phyloP scores from a whole-genome alignment of 2,113 vertebrate genomes.

The Siniperca knerii region DNA sequence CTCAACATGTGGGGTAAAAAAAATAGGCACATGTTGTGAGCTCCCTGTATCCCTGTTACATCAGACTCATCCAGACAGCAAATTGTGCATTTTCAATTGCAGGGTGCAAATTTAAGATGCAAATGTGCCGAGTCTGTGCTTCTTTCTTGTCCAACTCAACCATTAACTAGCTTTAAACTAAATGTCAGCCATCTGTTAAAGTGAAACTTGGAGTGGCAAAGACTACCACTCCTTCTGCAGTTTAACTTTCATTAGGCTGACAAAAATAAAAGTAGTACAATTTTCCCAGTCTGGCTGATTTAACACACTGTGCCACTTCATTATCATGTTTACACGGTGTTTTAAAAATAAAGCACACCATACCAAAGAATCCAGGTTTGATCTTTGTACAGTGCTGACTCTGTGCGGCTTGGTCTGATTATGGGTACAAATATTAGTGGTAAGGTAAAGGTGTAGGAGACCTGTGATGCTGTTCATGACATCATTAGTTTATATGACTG shows the following conservation, averaged over 20 bases:
- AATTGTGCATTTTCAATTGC: not conserved
- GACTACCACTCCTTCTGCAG: not conserved
- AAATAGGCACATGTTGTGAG: not conserved
- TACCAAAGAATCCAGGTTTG: not conserved
- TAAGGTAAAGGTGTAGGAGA: not conserved
- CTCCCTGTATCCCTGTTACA: not conserved
- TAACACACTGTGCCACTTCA: not conserved
- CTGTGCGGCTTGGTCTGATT: not conserved
- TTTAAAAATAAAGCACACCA: not conserved
- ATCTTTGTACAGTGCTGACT: not conserved
- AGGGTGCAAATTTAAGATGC: not conserved
- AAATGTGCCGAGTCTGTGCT: not conserved
- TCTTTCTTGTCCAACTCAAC: not conserved
- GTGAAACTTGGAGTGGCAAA: not conserved
- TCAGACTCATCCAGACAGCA: not conserved
- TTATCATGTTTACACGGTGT: not conserved
- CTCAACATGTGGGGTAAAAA: not conserved
- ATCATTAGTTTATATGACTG: not conserved
- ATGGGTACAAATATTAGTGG: not conserved
- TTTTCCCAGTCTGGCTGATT: not conserved
- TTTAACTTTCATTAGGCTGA: not conserved
- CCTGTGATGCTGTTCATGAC: not conserved
- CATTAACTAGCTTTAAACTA: not conserved
- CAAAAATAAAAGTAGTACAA: not conserved
- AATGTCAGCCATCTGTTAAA: not conserved